Evolutionary conservation across 2,888 invertebrate species (phyloP), one percentile per base, ranked within the genome.

Genomic region (Proisotoma minuta): DNA sequence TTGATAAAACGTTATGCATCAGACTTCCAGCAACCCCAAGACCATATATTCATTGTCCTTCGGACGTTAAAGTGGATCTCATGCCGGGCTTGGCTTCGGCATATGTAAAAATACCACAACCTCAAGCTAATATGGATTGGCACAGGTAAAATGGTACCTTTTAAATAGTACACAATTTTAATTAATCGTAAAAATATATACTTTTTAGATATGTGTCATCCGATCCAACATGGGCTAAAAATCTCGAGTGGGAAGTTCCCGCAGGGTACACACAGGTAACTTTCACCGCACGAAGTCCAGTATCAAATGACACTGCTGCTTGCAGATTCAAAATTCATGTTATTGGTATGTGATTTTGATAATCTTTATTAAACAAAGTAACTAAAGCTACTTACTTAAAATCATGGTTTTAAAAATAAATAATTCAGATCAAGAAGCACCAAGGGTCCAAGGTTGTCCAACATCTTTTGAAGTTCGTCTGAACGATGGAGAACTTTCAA

Each of bases 101-200:
- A 71, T 76, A 78, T 61, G 79, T 84, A 48, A 77, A 78, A 51
- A 80, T 84, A 59, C 81, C 82, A 1, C 79, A 82, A 59, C 82
- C 82, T 0, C 77, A 83, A 74, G 84, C 86, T 29, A 86, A 86
- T 76, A 81, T 86, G 74, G 84, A 86, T 75, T 85, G 83, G 82
- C 79, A 80, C 78, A 81, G 81, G 82, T 83, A n/a, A n/a, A n/a
- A n/a, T n/a, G n/a, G n/a, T n/a, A n/a, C n/a, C n/a, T 15, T 52
- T 52, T 20, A 5, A 23, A 3, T 26, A 39, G 20, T 56, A 22
- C 29, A 12, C 18, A 39, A n/a, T 56, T 15, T n/a, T 22, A 28
- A 28, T 54, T 12, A 26, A 22, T 29, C n/a, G 23, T 12, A n/a
- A n/a, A n/a, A n/a, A n/a, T n/a, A n/a, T 22, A 20, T 24, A 22